A percentile compares a stretch with the other conserved stretches of the same genome.
These are phyloP conservation scores for Andrena trimmerana DNA, from an alignment of 2,888 invertebrate species.

Conservation along the genomic window DNA sequence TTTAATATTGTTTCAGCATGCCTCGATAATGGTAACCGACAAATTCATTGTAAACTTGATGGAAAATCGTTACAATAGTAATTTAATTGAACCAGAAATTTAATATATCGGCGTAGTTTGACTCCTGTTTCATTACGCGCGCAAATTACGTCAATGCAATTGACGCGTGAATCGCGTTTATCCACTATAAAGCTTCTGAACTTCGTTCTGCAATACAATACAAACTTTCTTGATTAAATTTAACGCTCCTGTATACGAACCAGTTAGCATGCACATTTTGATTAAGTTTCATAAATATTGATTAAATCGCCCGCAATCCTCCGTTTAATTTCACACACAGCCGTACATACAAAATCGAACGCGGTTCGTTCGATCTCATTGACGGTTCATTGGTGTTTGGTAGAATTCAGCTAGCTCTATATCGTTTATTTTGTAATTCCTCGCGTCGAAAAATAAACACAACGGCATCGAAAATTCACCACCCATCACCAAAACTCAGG, in stretches of 20 bases:
- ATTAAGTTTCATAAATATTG: constrained; percentile 60
- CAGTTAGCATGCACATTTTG: constrained; percentile 42
- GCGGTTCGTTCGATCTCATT: neutral
- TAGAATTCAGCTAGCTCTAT: neutral
- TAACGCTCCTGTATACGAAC: constrained; percentile 35
- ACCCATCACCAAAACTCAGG: neutral
- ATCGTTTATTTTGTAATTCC: neutral
- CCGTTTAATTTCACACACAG: constrained; percentile 21
- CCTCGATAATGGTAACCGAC: constrained; percentile 17
- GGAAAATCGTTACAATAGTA: constrained; percentile 18
- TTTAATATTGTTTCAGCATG: neutral
- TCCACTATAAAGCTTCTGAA: constrained; percentile 15
- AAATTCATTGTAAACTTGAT: constrained; percentile 6
- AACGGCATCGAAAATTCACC: neutral
- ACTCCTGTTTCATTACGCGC: constrained; percentile 14
- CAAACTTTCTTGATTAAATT: constrained; percentile 56
- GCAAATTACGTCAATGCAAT: constrained; percentile 23
- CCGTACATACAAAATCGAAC: neutral
- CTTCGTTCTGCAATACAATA: constrained; percentile 19
- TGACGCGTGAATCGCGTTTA: constrained; percentile 11
- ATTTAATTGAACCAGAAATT: constrained; percentile 31
- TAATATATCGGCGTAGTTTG: constrained; percentile 18
- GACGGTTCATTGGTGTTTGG: neutral
- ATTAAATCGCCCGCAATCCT: constrained; percentile 47
- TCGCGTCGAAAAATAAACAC: neutral